Evolutionary conservation across 2,888 invertebrate genomes (phyloP).

Genomic region (Hipparchia semele): DNA sequence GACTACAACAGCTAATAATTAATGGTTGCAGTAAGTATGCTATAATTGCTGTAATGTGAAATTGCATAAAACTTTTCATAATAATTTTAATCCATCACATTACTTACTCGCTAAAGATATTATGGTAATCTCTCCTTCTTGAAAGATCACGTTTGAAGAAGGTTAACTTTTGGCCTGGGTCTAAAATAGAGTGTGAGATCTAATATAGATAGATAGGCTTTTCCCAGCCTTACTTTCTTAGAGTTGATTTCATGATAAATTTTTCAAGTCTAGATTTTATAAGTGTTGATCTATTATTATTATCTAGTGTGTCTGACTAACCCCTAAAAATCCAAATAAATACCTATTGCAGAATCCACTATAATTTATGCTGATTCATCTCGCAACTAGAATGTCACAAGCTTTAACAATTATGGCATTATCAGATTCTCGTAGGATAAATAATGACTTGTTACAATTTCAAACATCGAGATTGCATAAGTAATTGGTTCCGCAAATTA

Average conservation of each 20-base stretch:
- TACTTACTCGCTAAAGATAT: background rate
- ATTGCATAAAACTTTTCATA: constrained; percentile 18
- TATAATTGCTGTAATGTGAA: constrained; percentile 17
- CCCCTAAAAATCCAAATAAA: background rate
- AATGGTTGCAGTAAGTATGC: constrained; percentile 14
- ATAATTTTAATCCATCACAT: background rate
- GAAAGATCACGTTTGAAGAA: no score
- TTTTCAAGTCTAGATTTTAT: no score
- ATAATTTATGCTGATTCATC: background rate
- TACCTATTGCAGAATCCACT: background rate
- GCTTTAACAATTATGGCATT: background rate
- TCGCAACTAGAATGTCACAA: background rate
- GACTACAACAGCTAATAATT: constrained; percentile 17
- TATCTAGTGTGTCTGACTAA: background rate
- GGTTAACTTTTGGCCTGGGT: no score
- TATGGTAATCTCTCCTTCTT: no score
- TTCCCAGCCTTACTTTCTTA: no score
- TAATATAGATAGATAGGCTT: no score
- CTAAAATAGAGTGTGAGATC: no score
- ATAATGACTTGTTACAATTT: constrained; percentile 10
- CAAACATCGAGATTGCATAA: constrained; percentile 15
- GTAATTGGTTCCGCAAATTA: constrained; percentile 37
- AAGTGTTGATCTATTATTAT: no score
- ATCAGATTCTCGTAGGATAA: constrained; percentile 3
- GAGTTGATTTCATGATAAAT: no score